Conservation (phyloP, 2,797 vertebrate genomes). For the Pseudomugil tenellus region DNA sequence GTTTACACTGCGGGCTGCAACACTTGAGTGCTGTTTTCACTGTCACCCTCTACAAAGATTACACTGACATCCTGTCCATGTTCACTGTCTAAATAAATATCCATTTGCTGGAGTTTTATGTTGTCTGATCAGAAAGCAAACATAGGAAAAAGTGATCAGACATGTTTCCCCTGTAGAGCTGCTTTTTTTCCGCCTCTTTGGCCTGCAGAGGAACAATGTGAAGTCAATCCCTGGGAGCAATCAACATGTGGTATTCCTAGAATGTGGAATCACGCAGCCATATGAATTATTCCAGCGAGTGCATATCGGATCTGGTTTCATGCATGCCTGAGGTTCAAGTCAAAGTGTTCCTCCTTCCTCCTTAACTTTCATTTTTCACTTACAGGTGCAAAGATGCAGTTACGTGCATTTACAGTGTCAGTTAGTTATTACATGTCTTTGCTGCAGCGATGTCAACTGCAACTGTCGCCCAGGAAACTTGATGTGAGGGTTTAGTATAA, state of each 20-base stretch:
- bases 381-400: not conserved
- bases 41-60: conserved; percentile 64
- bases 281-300: conserved; percentile 70
- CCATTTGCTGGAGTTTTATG: conserved; percentile 43
- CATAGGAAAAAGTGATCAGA: conserved; percentile 40
- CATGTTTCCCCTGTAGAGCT: conserved; percentile 36
- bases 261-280: conserved; percentile 66
- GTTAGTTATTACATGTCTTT: no score
- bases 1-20: conserved; percentile 58
- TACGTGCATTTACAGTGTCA: not conserved
- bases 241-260: conserved; percentile 74
- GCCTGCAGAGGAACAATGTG: conserved; percentile 43
- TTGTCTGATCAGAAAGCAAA: conserved; percentile 64
- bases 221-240: conserved; percentile 67
- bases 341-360: no score
- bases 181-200: conserved; percentile 28
- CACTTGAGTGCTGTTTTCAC: conserved; percentile 65
- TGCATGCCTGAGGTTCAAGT: conserved; percentile 64
- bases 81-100: conserved; percentile 65
- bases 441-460: no score
- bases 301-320: conserved; percentile 74
- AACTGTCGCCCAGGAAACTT: not conserved
- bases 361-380: not conserved
- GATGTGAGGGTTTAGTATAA: not conserved
- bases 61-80: conserved; percentile 52